Evolutionary conservation across 1,140 invertebrate species (phyloP).

Genomic region (Drosophila murphyi): DNA sequence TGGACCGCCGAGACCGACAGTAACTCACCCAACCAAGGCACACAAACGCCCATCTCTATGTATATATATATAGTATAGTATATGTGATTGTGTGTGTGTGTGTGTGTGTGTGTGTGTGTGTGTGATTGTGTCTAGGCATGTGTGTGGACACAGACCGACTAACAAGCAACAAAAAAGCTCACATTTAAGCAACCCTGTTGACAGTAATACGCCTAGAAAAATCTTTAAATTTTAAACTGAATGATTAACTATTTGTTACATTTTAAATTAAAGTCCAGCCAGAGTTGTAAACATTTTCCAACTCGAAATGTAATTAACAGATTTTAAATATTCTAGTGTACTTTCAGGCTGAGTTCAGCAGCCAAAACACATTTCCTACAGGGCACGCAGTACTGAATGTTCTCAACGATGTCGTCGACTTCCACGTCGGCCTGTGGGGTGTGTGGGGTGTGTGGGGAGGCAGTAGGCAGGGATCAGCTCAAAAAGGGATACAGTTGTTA

Average conservation of each 20-base stretch:
- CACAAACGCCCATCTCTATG: constrained; percentile 33
- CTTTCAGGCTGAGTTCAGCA: constrained; percentile 60
- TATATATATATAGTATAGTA: not conserved
- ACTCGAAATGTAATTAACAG: constrained; percentile 1
- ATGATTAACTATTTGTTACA: not conserved
- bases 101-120: constrained; percentile 21
- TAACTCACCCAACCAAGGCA: constrained; percentile 54
- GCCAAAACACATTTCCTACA: constrained; percentile 51
- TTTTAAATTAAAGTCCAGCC: too few species aligned
- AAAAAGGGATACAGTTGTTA: constrained; percentile 77
- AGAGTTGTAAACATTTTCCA: not conserved
- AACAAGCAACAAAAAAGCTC: constrained; percentile 14
- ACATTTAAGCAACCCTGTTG: constrained; percentile 26
- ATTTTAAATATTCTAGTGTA: constrained; percentile 42
- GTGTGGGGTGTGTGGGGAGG: not conserved
- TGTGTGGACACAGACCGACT: constrained; percentile 19
- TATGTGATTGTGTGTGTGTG: constrained; percentile 2
- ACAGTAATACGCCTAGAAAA: constrained; percentile 11
- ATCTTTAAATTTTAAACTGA: constrained; percentile 1
- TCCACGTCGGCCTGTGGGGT: constrained; percentile 22
- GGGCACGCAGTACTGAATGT: constrained; percentile 54
- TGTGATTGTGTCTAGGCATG: constrained; percentile 25
- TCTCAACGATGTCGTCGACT: constrained; percentile 45
- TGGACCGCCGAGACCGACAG: constrained; percentile 63
- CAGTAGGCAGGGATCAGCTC: constrained; percentile 26